These are phyloP conservation scores for Sebastes ruberrimus DNA, from an alignment of 2,797 vertebrate genomes.

Conservation along the genomic window DNA sequence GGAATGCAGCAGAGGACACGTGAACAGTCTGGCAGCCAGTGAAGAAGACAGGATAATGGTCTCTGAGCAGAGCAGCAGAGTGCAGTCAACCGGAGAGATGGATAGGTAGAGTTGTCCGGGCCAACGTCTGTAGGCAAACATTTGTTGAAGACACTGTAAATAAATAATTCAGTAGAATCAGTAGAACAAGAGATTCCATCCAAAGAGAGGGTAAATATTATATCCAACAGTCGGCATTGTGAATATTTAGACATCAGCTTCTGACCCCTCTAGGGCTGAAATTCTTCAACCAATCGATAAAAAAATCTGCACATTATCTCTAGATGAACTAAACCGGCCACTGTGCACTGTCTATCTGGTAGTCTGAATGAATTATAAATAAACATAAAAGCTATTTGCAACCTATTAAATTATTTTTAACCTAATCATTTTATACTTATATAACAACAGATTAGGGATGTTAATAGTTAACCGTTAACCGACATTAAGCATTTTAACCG, in stretches of 20 bases:
- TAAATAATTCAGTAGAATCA: background rate
- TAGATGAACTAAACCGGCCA: too few species aligned
- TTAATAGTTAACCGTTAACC: too few species aligned
- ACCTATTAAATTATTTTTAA: background rate
- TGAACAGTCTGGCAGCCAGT: background rate
- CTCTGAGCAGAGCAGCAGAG: background rate
- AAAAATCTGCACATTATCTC: too few species aligned
- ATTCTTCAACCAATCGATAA: background rate
- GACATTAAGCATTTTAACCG: too few species aligned
- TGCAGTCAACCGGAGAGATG: background rate
- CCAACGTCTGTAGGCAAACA: background rate
- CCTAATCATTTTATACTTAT: background rate
- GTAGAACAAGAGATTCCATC: background rate
- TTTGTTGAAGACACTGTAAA: background rate
- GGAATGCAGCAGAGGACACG: slow-evolving; percentile 30
- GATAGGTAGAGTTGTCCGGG: background rate
- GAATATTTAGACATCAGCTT: background rate
- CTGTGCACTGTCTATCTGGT: too few species aligned
- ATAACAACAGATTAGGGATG: too few species aligned
- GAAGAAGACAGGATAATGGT: background rate
- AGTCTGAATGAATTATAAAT: background rate
- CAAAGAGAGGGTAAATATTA: background rate
- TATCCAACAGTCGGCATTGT: background rate
- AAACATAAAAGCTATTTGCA: background rate
- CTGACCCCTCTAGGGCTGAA: background rate